Evolutionary conservation across 53 echinoderm and acorn worm species (phyloP), one percentile per base, ranked within the genome.

Genomic region (Holothuria scabra): DNA sequence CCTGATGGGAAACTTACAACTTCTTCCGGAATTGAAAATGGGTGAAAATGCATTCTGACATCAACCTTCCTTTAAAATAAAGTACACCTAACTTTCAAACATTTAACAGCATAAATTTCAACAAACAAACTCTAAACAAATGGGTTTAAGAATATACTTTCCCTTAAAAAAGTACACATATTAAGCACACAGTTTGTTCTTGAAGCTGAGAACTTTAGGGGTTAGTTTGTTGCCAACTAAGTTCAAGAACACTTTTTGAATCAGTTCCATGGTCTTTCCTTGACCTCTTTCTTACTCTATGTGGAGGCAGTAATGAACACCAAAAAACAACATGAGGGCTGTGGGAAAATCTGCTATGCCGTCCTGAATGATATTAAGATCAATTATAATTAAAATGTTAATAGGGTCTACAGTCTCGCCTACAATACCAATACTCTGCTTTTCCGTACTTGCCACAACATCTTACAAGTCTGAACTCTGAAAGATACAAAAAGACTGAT

Each of bases 281-380:
- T 63, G 64, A 63, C 64, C 64, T 63, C 22, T 63, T 63, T 63
- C 22, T 5, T 22, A 63, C 64, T 20, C 64, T 63, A 63, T 24
- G 64, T 21, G 64, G 64, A 63, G n/a, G 22, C 22, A 63, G 64
- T 63, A 63, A 63, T 63, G 64, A 63, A 63, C 64, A 63, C 22
- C 64, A 63, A 63, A 63, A 63, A 18, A 62, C 20, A 62, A 62
- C 62, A 62, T 62, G 8, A 62, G 62, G 62, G 8, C 62, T 18
- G 62, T 12, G 5, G 23, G 22, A 63, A 26, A 48, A 48, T 48
- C 48, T 48, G 48, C 9, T 10, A 48, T 48, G 12, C 12, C 48
- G 9, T 48, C 4, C 9, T 48, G 48, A 48, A 48, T 13, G 12
- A 48, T 8, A 12, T 48, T 48, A 48, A 8, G 1, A 8, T 30